Conservation (phyloP, 2,888 invertebrate genomes). For the Hemithea aestivaria region DNA sequence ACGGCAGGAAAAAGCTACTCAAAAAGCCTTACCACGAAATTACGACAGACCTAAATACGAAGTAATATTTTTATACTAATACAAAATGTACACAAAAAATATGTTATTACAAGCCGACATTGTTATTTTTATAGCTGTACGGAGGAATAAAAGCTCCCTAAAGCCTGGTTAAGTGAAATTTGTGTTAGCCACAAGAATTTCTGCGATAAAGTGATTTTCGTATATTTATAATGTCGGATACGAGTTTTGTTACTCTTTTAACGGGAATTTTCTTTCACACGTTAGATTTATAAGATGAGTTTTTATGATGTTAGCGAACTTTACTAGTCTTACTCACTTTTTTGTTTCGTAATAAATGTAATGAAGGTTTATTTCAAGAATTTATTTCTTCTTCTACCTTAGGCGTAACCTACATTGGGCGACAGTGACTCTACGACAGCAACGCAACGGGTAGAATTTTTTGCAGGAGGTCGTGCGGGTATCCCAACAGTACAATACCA, state of each 20-base stretch:
- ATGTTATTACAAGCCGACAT: slow-evolving; percentile 36
- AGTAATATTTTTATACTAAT: slow-evolving; percentile 17
- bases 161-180: slow-evolving; percentile 59
- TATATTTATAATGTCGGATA: slow-evolving; percentile 26
- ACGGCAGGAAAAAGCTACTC: slow-evolving; percentile 1
- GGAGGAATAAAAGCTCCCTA: slow-evolving; percentile 47
- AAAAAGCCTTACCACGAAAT: slow-evolving; percentile 7
- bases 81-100: slow-evolving; percentile 27
- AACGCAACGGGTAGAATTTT: too few species aligned
- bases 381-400: too few species aligned
- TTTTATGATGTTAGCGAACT: too few species aligned
- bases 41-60: slow-evolving; percentile 9
- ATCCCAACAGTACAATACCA: too few species aligned
- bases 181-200: slow-evolving; percentile 49
- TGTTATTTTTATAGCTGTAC: slow-evolving; percentile 52
- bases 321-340: too few species aligned
- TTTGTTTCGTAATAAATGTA: too few species aligned
- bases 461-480: too few species aligned
- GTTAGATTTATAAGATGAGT: neutral
- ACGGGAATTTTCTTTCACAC: slow-evolving; percentile 19
- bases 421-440: too few species aligned
- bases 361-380: too few species aligned
- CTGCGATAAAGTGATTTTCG: slow-evolving; percentile 47
- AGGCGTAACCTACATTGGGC: too few species aligned
- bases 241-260: slow-evolving; percentile 22